Evolutionary conservation across 1,140 invertebrate genomes (phyloP), one percentile per base, ranked within the genome.

Genomic region (Marisa cornuarietis): DNA sequence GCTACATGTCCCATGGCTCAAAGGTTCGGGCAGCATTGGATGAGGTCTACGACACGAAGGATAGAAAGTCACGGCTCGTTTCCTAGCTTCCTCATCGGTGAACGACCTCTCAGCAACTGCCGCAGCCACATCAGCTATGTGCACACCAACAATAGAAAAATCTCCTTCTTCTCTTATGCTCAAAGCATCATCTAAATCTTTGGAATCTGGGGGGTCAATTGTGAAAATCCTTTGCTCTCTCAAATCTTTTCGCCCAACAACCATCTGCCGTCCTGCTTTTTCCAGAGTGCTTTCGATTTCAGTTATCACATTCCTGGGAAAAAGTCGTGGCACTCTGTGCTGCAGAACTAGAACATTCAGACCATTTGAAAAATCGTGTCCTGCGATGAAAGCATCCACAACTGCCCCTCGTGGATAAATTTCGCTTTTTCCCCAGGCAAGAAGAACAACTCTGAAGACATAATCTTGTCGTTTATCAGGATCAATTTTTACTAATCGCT

Each of bases 101-200:
- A 79, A 49, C 49, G 82, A 80, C 51, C 78, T 84, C 62, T 86
- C 82, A 24, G 80, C 49, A 0, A 91, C 85, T 80, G 87, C 86
- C 66, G 82, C 79, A 10, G 82, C 83, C 31, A 91, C 90, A 81
- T 91, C 90, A 77, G 90, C 85, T 80, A 91, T 90, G 79, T 90
- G 89, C 13, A 90, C 85, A 20, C 89, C 87, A n/a, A 90, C 83
- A 18, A 89, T 83, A 24, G 65, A 68, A 49, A 71, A 84, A 51
- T 83, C 83, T 2, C 81, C 72, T 51, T 52, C 20, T 14, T 78
- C 69, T 71, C 83, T 62, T 31, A 90, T 62, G 91, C 99, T 98
- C 0, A 99, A 91, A 0, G 98, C 98, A 92, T 99, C 98, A 90
- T 99, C 98, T 80, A 99, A 98, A 90, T 99, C 98, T 18, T 97